Evolutionary conservation across 1,140 invertebrate genomes (phyloP).

Genomic region (Thereuonema tuberculata): DNA sequence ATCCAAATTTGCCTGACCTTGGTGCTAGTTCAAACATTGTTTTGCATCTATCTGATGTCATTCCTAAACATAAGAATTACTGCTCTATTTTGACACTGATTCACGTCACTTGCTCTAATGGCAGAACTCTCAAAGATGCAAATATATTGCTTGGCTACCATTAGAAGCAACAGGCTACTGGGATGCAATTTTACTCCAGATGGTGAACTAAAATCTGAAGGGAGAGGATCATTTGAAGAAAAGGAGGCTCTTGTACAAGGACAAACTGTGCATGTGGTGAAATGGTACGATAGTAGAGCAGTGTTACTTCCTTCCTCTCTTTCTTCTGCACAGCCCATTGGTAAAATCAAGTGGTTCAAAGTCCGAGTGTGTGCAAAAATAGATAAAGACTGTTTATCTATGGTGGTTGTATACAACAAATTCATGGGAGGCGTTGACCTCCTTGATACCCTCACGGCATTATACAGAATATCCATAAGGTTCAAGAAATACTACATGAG

Average conservation of each 20-base stretch:
- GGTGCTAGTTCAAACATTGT: constrained; percentile 17
- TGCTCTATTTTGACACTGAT: constrained; percentile 22
- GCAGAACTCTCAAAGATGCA: constrained; percentile 13
- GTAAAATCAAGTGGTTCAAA: background rate
- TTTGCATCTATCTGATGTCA: constrained; percentile 12
- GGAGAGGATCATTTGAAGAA: background rate
- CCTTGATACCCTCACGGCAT: constrained; percentile 27
- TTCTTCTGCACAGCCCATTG: background rate
- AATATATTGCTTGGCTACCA: constrained; percentile 15
- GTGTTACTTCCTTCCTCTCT: background rate
- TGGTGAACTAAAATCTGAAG: background rate
- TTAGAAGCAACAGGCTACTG: constrained; percentile 4
- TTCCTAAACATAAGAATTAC: constrained; percentile 17
- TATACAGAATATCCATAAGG: constrained; percentile 29
- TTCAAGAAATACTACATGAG: constrained; percentile 32
- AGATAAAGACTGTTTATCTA: constrained; percentile 31
- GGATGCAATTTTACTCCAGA: background rate
- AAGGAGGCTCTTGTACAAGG: background rate
- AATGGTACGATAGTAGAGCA: background rate
- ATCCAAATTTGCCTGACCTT: constrained; percentile 13
- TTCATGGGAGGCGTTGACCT: constrained; percentile 36
- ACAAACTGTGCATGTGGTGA: background rate
- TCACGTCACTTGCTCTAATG: constrained; percentile 15
- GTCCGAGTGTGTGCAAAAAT: background rate
- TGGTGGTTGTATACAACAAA: constrained; percentile 35